Base-by-base conservation (phyloP, 2,113 vertebrate species). In the Daphoenositta chrysoptera region DNA sequence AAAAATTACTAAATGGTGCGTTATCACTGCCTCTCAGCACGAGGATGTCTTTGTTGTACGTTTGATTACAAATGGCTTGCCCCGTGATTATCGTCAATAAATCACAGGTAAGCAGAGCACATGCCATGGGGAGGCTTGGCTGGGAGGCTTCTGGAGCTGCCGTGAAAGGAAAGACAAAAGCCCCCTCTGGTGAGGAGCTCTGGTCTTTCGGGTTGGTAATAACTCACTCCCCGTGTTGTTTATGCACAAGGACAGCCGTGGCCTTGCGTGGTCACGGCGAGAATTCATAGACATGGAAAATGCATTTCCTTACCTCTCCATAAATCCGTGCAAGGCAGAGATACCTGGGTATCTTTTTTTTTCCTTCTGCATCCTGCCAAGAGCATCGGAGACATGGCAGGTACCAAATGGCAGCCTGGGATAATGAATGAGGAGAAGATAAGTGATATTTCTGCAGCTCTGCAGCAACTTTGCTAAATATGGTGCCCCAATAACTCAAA, bases 1-100 rank as follows among this genome's bases (percentile, higher is more conserved):
- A 98, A 98, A 98, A 98, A 98, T 98, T 97, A 98, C 98, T 98
- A 98, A 98, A 98, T 97, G 98, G 97, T 97, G 96, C 83, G 98
- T 98, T 98, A 98, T 98, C 98, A 96, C 97, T 97, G 96, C 97
- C 97, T 97, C 98, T 98, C 98, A 98, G 98, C 47, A 75, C 78
- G 87, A 96, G 96, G 95, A 97, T 96, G 97, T 96, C 98, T 98
- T 98, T 98, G 97, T 98, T 97, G 97, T 97, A 95, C 11, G 27
- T 97, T 83, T 87, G 97, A 97, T 98, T 98, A 98, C 98, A 98
- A 98, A 98, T 98, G 98, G 97, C 97, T 98, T 31, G 94, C 96
- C 95, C 94, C 65, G 16, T 48, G 93, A 98, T 98, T 98, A 98
- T 97, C 97, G 76, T 96, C 97, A 98, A 98, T 98, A 98, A 98